Evolutionary conservation across 2,113 vertebrate species (phyloP).

Genomic region (Tupaia chinensis): DNA sequence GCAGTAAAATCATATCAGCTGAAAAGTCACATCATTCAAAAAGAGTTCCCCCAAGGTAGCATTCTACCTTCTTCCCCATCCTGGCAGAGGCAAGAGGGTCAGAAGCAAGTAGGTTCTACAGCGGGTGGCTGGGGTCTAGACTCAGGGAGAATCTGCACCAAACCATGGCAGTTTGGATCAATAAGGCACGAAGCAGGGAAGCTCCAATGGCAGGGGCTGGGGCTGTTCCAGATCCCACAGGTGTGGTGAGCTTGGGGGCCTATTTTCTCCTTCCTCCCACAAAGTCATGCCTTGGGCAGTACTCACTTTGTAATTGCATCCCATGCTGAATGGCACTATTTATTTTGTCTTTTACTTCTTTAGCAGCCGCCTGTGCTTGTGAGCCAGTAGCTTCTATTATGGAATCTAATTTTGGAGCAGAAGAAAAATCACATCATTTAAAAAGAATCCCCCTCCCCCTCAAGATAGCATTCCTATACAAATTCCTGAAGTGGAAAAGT

Average conservation of each 20-base stretch:
- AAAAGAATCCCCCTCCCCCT: background rate
- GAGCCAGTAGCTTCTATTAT: fast-evolving
- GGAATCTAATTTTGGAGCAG: background rate
- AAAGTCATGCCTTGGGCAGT: background rate
- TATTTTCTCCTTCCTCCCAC: background rate
- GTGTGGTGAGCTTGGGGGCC: no score
- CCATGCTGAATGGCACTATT: fast-evolving
- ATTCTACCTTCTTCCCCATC: background rate
- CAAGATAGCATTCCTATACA: background rate
- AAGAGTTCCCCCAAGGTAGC: background rate
- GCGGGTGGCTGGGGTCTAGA: no score
- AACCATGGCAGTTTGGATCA: no score
- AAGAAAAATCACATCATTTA: background rate
- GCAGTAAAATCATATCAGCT: background rate
- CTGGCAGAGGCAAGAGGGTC: no score
- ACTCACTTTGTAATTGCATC: background rate
- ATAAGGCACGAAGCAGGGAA: no score
- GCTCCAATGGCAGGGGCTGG: no score
- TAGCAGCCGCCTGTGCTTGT: fast-evolving
- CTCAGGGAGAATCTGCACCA: no score
- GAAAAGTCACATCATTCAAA: background rate
- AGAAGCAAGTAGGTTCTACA: no score
- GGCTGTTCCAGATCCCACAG: no score
- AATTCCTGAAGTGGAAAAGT: background rate
- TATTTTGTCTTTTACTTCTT: fast-evolving